Base-by-base conservation (phyloP, 1,140 invertebrate genomes). In the Fopius arisanus region DNA sequence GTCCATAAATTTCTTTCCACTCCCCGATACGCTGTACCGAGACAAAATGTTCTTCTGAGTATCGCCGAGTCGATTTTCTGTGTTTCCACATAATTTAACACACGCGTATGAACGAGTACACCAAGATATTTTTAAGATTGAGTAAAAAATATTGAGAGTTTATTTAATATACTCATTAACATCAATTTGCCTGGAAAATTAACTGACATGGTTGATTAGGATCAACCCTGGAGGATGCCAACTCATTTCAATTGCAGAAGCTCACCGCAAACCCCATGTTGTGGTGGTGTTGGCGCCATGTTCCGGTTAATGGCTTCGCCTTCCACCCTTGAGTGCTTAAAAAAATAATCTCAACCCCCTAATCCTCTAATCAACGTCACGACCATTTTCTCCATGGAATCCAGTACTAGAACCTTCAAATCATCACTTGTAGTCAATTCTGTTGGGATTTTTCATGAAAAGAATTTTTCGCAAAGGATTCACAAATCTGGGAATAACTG, bases 231-330 rank as follows among this genome's bases (percentile, higher is more conserved):
- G 28, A 14, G 68, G 16, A 40, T 62, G 51, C 23, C 19, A 59
- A 26, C 54, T 70, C 68, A 70, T 70, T 70, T 70, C 68, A 70
- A 70, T 70, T 70, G 68, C 68, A 70, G 54, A 70, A 33, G 14
- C 28, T 37, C 6, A n/a, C 68, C 68, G 16, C 68, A 33, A 19
- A 70, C 9, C n/a, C 31, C 16, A 19, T 26, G 37, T 29, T 70
- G 51, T 37, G 28, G 48, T 62, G 31, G 48, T 70, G 31, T 70
- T 70, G 7, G 26, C n/a, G 9, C 19, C 21, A 14, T 59, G 54
- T 23, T 59, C 54, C 3, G 23, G 23, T 59, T 59, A 59, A 59
- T 26, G 54, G 9, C 54, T 10, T 26, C 23, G 10, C 10, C 21
- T 54, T 23, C 43, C 43, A n/a, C n/a, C 16, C 43, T 7, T n/a